A percentile compares a stretch with the other conserved stretches of the same genome.
Conservation (phyloP, 2,113 vertebrate species). For the Neotragus moschatus region DNA sequence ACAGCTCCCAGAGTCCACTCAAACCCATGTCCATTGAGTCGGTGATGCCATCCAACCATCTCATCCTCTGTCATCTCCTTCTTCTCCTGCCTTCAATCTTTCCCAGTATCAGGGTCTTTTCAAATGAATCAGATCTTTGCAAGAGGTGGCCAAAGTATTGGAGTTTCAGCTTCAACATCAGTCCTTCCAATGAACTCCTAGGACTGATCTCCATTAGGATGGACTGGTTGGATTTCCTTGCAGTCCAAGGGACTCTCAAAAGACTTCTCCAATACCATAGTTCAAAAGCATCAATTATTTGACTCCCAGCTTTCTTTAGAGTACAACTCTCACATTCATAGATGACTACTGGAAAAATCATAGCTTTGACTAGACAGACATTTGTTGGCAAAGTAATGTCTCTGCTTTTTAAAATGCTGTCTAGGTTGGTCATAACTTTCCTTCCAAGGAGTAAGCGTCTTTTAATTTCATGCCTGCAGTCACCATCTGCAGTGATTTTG, state of each 20-base stretch:
- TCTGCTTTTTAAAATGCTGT: neutral
- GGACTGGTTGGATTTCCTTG: neutral
- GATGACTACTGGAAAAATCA: neutral
- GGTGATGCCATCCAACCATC: neutral
- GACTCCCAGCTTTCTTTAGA: neutral
- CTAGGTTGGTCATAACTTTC: neutral
- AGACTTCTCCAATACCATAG: neutral
- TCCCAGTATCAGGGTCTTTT: neutral
- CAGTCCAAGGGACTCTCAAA: neutral
- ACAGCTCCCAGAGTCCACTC: fast-evolving
- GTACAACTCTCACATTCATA: neutral
- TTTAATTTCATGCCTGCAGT: neutral
- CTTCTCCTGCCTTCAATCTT: neutral
- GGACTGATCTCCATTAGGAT: neutral
- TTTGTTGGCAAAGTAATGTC: neutral
- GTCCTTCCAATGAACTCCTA: neutral
- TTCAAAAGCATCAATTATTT: neutral
- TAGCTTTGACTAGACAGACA: neutral
- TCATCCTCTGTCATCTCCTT: neutral
- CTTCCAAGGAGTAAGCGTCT: neutral
- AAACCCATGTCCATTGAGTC: neutral
- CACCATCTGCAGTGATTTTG: neutral
- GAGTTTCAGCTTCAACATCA: neutral
- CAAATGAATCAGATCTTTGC: neutral
- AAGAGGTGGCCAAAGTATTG: neutral